These are phyloP conservation scores for Gopherus flavomarginatus DNA, from an alignment of 2,113 vertebrate genomes.

Conservation along the genomic window DNA sequence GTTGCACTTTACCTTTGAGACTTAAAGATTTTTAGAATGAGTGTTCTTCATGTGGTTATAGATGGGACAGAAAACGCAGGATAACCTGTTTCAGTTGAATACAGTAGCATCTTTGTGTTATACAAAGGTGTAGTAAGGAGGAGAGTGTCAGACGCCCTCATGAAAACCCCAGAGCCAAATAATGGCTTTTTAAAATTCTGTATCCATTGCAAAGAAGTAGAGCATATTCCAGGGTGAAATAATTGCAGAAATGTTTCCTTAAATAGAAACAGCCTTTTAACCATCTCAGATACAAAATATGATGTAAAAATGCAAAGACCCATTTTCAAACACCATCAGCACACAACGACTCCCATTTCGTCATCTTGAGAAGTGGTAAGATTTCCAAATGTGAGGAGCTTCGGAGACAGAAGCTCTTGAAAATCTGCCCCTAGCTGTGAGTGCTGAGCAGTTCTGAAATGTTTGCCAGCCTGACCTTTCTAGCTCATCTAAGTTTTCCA, in stretches of 20 bases:
- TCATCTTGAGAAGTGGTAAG: neutral
- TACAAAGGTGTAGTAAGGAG: neutral
- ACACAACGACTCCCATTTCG: neutral
- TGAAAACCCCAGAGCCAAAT: neutral
- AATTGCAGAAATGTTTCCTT: neutral
- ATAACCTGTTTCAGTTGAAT: neutral
- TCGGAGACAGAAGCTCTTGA: neutral
- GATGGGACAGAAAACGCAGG: neutral
- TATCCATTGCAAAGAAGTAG: neutral
- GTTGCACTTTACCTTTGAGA: neutral
- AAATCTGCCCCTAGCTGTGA: neutral
- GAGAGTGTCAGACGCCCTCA: neutral
- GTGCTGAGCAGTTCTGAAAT: neutral
- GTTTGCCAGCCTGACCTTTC: neutral
- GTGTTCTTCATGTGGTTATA: neutral
- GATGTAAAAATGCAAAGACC: neutral
- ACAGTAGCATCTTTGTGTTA: neutral
- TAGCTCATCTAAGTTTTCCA: neutral
- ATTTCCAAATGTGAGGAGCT: neutral
- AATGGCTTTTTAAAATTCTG: neutral
- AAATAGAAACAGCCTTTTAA: neutral
- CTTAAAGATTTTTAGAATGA: neutral
- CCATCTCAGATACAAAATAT: neutral
- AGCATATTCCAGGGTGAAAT: neutral
- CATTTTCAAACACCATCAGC: rapidly evolving